phyloP scores from a whole-genome alignment of 2,888 invertebrate species.

The Platycnemis pennipes region DNA sequence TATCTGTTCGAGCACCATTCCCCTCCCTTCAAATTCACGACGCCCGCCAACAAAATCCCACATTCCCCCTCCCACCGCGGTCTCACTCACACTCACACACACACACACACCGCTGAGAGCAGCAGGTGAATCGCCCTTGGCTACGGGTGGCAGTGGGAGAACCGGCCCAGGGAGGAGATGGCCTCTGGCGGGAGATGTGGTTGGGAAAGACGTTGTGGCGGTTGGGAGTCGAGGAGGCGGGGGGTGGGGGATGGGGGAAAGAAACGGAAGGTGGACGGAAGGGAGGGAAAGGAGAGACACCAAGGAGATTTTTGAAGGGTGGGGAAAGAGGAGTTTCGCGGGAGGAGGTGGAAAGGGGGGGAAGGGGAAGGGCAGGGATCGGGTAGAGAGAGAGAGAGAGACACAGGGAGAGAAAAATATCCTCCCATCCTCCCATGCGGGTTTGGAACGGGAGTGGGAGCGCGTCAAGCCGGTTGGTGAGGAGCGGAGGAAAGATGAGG shows the following conservation, averaged over 20 bases:
- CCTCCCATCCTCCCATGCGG: too few relatives aligned
- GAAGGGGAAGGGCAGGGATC: background rate
- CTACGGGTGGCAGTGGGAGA: conserved; percentile 6
- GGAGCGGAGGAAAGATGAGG: too few relatives aligned
- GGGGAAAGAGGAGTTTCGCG: background rate
- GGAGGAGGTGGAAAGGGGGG: background rate
- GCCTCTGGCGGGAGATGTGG: conserved; percentile 38
- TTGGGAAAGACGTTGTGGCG: background rate
- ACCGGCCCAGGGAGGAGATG: background rate
- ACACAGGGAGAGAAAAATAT: too few relatives aligned
- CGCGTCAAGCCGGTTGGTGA: too few relatives aligned
- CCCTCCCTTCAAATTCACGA: conserved; percentile 7
- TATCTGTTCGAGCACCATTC: background rate
- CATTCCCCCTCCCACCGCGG: background rate
- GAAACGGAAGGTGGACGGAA: background rate
- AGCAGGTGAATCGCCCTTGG: conserved; percentile 65
- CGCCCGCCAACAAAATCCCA: conserved; percentile 16
- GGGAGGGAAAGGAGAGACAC: background rate
- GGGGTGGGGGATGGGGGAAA: background rate
- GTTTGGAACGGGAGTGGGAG: too few relatives aligned
- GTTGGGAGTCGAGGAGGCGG: background rate
- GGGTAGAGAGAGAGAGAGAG: too few relatives aligned
- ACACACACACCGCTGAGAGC: background rate
- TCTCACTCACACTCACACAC: background rate
- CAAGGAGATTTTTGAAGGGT: background rate